These are phyloP conservation scores for Podotricha telesiphe DNA, from an alignment of 2,888 invertebrate genomes.

Conservation along the genomic window DNA sequence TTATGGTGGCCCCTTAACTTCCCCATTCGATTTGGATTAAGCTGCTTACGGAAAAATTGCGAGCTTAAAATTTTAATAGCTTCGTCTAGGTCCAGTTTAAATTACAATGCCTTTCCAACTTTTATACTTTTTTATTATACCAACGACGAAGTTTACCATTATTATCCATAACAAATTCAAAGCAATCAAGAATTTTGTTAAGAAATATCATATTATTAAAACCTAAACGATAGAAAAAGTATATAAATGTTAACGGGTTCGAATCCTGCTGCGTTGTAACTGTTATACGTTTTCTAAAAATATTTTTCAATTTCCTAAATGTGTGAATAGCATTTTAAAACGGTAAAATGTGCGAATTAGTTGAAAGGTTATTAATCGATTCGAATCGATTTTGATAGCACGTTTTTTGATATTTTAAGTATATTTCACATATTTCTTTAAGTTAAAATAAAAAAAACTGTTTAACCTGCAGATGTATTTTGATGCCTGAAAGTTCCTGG, in stretches of 20 bases:
- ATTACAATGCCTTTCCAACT: slow-evolving; percentile 36
- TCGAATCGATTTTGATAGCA: too few species aligned
- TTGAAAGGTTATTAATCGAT: not conserved
- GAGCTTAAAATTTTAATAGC: slow-evolving; percentile 48
- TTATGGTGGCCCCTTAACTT: slow-evolving; percentile 69
- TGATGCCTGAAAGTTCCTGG: not conserved
- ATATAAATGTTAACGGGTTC: too few species aligned
- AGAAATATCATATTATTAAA: not conserved
- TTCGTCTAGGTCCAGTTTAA: slow-evolving; percentile 42
- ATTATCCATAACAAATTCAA: slow-evolving; percentile 17
- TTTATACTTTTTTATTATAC: slow-evolving; percentile 35
- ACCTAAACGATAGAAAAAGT: not conserved
- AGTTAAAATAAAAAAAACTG: too few species aligned
- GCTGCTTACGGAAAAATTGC: slow-evolving; percentile 55
- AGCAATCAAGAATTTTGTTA: slow-evolving; percentile 10
- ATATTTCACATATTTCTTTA: not conserved
- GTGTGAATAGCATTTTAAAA: too few species aligned
- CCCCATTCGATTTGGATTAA: slow-evolving; percentile 71
- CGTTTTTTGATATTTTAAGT: too few species aligned
- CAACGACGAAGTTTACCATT: slow-evolving; percentile 24
- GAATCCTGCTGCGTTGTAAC: too few species aligned
- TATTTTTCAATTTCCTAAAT: too few species aligned
- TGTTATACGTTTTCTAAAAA: too few species aligned
- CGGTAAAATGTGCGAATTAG: not conserved
- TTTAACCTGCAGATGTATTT: not conserved